Evolutionary conservation across 2,113 vertebrate genomes (phyloP), one percentile per base, ranked within the genome.

Genomic region (Sporophila hypoxantha): DNA sequence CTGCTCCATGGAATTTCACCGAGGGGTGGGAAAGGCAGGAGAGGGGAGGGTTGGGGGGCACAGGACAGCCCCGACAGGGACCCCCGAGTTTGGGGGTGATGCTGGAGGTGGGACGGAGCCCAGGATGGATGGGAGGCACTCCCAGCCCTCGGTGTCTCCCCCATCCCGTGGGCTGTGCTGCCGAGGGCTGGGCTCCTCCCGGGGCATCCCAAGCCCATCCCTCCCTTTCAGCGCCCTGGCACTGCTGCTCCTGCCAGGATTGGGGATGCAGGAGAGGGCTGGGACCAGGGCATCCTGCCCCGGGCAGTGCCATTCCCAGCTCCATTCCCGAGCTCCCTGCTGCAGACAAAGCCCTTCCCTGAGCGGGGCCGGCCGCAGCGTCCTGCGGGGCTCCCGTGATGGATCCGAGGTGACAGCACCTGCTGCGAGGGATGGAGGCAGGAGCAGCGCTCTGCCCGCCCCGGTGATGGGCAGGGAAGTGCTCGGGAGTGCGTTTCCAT

Each of bases 21-120:
- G 52, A 56, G 22, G 14, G 22, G 77, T 29, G 64, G 37, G 34
- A 8, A n/a, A 50, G 29, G 68, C 10, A 21, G 39, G 36, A 1
- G 25, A n/a, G 19, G 27, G 64, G 29, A 12, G 52, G 60, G 12
- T 1, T 0, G 17, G 68, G 79, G 59, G 29, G 16, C 26, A 5
- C 50, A 26, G 69, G 11, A 3, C 5, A 1, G 8, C 47, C 23
- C 22, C n/a, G 3, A 0, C 23, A 8, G 55, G 73, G 66, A 3
- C 8, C 23, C 20, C 41, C 2, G 8, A 4, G n/a, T 2, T 0
- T 4, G 4, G 56, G 27, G 26, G 2, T 1, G 60, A 1, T 3
- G 39, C 14, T 4, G 12, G 16, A 4, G 61, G 0, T 5, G 4
- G 2, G 34, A 32, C 5, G 53, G 57, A 9, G 47, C 1, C 7